Base-by-base conservation (phyloP, 2,797 vertebrate genomes). In the Esox masquinongy region DNA sequence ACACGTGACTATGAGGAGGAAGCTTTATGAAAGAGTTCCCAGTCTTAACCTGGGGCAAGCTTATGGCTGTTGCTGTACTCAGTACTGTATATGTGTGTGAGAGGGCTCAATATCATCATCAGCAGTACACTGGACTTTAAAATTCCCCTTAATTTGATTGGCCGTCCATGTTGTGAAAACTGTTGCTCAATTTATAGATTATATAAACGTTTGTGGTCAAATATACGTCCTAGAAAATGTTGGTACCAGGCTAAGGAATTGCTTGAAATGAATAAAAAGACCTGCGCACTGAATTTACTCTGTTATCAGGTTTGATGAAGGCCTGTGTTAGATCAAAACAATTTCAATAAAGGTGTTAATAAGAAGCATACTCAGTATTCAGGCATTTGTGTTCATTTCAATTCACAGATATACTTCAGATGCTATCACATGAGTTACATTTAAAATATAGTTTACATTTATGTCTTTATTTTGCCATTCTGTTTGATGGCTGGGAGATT, bases 21-120 rank as follows among this genome's bases (percentile, higher is more conserved):
- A 39, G 19, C 67, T 79, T 63, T 80, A 68, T 72, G 39, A 56
- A 59, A 81, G 47, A 51, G 5, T 86, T 84, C 66, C 29, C 66
- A 68, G 26, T 7, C 24, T 16, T 16, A 12, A 0, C 63, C 24
- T 29, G 63, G 15, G 5, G 26, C 2, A 11, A 29, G 59, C 26
- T 14, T 29, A 15, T 16, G 51, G n/a, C 51, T 64, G 61, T 64
- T 64, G 53, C 26, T 64, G 15, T 64, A 64, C 26, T 31, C 61
- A 29, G 12, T 29, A 69, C 22, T 26, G 68, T 47, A 34, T 68
- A 31, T 47, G 68, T 22, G 68, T 70, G n/a, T 22, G 34, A 17
- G 68, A 15, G 9, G 26, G 14, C 14, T 70, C 31, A 43, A 39
- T n/a, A 22, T 68, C 67, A 68, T 68, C 7, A 68, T n/a, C 34